These are phyloP conservation scores for Scaptodrosophila latifasciaeformis DNA, from an alignment of 2,888 invertebrate species.

Conservation along the genomic window DNA sequence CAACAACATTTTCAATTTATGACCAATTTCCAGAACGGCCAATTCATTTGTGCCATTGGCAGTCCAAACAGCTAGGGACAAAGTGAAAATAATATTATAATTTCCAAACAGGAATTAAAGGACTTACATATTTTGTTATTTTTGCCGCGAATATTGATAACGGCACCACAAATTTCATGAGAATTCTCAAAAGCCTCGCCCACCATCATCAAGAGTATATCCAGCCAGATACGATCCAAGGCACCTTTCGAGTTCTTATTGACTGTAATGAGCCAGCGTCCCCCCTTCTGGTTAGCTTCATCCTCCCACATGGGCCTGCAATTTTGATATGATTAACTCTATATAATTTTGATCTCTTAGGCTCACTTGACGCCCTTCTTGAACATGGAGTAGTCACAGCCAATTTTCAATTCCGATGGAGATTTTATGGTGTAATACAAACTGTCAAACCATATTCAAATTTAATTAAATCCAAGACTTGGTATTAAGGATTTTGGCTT, in stretches of 20 bases:
- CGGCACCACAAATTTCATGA: slow-evolving; percentile 52
- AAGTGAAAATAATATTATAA: not conserved
- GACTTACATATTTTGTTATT: slow-evolving; percentile 55
- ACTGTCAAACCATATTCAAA: slow-evolving; percentile 18
- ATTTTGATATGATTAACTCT: no score
- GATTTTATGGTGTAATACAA: slow-evolving; percentile 58
- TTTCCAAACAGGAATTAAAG: not conserved
- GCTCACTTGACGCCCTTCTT: slow-evolving; percentile 51
- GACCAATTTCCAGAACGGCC: slow-evolving; percentile 54
- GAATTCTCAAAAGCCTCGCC: slow-evolving; percentile 52
- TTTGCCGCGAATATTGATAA: slow-evolving; percentile 70
- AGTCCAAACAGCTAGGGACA: slow-evolving; percentile 47
- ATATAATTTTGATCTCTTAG: not conserved
- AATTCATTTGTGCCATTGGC: slow-evolving; percentile 44
- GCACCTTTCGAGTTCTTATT: slow-evolving; percentile 38
- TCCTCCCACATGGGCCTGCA: slow-evolving; percentile 71
- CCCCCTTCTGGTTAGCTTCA: slow-evolving; percentile 49
- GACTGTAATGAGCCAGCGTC: slow-evolving; percentile 50
- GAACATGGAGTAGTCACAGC: slow-evolving; percentile 55
- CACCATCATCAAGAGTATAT: slow-evolving; percentile 55
- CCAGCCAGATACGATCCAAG: slow-evolving; percentile 52
- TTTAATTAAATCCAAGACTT: not conserved
- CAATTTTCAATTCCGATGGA: slow-evolving; percentile 50
- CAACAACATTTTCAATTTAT: slow-evolving; percentile 48
- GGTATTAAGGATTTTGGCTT: slow-evolving; percentile 69